A percentile compares a stretch with the other conserved stretches of the same genome.
Evolutionary conservation across 2,113 vertebrate species (phyloP).

Genomic region (Thryonomys swinderianus): DNA sequence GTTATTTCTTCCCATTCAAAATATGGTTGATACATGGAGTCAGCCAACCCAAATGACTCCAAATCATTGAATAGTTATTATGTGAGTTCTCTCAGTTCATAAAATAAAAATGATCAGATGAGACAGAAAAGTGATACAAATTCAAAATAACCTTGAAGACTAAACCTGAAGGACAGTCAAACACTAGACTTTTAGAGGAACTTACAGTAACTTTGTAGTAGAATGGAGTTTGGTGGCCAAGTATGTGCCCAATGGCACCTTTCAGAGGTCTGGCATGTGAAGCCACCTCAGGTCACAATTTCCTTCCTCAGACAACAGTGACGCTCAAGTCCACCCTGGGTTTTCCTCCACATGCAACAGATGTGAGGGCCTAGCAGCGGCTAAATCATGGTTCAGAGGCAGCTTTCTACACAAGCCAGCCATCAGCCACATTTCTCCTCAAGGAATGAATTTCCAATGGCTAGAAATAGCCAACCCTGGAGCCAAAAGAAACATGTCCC

Average conservation of each 20-base stretch:
- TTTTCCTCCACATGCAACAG: neutral
- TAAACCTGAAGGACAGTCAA: neutral
- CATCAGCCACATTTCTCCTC: neutral
- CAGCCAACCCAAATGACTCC: neutral
- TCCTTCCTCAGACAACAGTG: neutral
- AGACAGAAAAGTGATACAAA: neutral
- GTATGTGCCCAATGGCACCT: too few relatives aligned
- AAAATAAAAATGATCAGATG: slow-evolving; percentile 49
- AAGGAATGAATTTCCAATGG: neutral
- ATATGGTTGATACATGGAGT: neutral
- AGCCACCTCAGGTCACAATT: neutral
- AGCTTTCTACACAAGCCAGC: neutral
- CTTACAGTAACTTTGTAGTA: neutral
- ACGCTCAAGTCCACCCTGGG: neutral
- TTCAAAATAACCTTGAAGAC: slow-evolving; percentile 50
- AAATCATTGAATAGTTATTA: neutral
- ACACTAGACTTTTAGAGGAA: neutral
- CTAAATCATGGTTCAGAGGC: neutral
- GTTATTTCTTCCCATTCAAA: neutral
- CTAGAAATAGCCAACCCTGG: neutral
- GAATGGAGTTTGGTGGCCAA: neutral
- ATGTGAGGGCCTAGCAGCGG: neutral
- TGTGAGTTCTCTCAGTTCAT: neutral
- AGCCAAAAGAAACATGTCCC: neutral
- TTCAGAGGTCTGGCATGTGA: neutral